Evolutionary conservation across 1,140 invertebrate genomes (phyloP).

Genomic region (Drosophila murphyi): DNA sequence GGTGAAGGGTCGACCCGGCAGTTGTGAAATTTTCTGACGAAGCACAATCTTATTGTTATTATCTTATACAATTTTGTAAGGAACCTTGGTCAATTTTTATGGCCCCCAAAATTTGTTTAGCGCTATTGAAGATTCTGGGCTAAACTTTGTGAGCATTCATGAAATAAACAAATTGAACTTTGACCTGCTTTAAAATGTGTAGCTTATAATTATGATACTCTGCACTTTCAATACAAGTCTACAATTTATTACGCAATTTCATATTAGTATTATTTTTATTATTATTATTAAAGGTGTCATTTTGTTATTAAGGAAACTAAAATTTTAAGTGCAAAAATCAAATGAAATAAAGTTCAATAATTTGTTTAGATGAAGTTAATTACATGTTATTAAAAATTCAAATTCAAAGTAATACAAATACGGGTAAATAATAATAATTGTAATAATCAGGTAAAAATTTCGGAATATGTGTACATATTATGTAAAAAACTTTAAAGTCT

Average conservation of each 20-base stretch:
- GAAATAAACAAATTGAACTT: constrained; percentile 3
- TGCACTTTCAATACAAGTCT: not conserved
- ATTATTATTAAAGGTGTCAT: no score
- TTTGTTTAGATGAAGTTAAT: no score
- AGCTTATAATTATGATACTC: not conserved
- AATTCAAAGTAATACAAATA: no score
- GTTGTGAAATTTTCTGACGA: constrained; percentile 35
- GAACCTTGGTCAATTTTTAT: constrained; percentile 17
- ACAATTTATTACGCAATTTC: not conserved
- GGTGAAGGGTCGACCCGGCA: constrained; percentile 27
- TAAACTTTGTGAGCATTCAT: not conserved
- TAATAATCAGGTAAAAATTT: no score
- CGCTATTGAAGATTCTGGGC: constrained; percentile 27
- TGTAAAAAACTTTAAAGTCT: no score
- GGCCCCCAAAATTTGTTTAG: constrained; percentile 16
- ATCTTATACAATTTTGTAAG: not conserved
- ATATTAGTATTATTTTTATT: not conserved
- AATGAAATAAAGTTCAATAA: no score
- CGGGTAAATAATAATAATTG: no score
- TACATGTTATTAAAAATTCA: no score
- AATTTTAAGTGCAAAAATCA: no score
- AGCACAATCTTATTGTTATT: constrained; percentile 25
- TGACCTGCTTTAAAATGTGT: not conserved
- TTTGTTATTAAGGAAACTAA: no score
- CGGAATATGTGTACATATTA: no score